Base-by-base conservation (phyloP, 2,113 vertebrate genomes). In the Syngnathus typhle region DNA sequence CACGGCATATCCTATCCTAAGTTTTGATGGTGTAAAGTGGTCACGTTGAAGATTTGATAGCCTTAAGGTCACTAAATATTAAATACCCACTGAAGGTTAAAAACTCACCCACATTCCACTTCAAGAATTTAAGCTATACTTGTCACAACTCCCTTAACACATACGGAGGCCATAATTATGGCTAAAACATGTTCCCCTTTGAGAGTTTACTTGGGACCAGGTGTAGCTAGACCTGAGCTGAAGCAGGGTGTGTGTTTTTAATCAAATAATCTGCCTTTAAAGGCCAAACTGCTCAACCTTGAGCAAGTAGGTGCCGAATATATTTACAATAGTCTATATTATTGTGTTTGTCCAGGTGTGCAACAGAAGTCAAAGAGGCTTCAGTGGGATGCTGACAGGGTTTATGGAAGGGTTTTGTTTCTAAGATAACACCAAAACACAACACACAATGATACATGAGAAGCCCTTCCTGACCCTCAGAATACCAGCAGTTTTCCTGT, bases 351-450 rank as follows among this genome's bases (percentile, higher is more conserved):
- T 86, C 76, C 85, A 91, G 86, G 88, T 89, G 88, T 39, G 65
- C 18, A 67, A 67, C 76, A 71, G 67, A 60, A 71, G 70, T 54
- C 55, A 49, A 44, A 9, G 19, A 38, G 60, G 43, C 64, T 70
- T 66, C 7, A 12, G 54, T 58, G 65, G 65, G 69, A 70, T 7
- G 27, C 60, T 71, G 74, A 76, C 77, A 63, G 56, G 68, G 71
- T 78, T 71, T 78, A 74, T 73, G 60, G 36, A 73, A 83, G 84
- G 80, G 76, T 88, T 82, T 73, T 46, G 54, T 90, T 91, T 80
- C 89, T 85, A 91, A 84, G 79, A 91, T 89, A 91, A 90, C 83
- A 90, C 68, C 69, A 82, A 90, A 89, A 87, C 82, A 90, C 84
- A 90, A 89, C 65, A 49, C 64, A 89, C 65, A 49, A 63, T 69